phyloP scores from a whole-genome alignment of 2,113 vertebrate genomes.

The Pedionomus torquatus region DNA sequence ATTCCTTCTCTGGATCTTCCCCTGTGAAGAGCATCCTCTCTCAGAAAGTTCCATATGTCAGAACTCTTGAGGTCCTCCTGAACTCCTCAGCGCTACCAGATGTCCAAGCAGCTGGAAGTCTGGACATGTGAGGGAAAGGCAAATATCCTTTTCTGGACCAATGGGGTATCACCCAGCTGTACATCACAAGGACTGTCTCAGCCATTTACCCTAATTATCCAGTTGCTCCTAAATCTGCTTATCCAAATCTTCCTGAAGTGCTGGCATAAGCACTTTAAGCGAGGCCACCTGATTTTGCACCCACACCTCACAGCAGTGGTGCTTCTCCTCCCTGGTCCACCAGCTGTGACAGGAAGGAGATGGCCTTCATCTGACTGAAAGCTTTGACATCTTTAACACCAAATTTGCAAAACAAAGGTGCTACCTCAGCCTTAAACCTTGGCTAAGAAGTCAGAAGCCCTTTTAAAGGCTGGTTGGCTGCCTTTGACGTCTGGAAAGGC shows the following conservation, averaged over 20 bases:
- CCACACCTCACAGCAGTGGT: not conserved
- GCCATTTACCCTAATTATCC: slow-evolving; percentile 6
- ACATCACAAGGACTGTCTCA: not conserved
- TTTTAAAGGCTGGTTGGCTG: not conserved
- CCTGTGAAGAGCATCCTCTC: not conserved
- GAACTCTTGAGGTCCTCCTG: not conserved
- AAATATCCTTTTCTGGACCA: not conserved
- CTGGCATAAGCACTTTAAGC: not conserved
- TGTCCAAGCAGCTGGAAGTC: not conserved
- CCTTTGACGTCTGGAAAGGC: not conserved
- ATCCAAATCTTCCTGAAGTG: slow-evolving; percentile 10
- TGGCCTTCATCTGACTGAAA: not conserved
- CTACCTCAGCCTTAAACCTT: not conserved
- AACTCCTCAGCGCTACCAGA: not conserved
- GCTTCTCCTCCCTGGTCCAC: not conserved
- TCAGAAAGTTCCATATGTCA: not conserved
- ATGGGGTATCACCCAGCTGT: not conserved
- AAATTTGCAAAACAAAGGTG: not conserved
- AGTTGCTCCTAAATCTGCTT: slow-evolving; percentile 24
- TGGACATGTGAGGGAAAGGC: not conserved
- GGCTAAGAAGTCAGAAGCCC: not conserved
- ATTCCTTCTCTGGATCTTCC: not conserved
- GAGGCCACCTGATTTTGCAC: not conserved
- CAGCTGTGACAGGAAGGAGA: not conserved
- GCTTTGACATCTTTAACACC: not conserved